phyloP scores from a whole-genome alignment of 2,113 vertebrate genomes.

The Callocephalon fimbriatum region DNA sequence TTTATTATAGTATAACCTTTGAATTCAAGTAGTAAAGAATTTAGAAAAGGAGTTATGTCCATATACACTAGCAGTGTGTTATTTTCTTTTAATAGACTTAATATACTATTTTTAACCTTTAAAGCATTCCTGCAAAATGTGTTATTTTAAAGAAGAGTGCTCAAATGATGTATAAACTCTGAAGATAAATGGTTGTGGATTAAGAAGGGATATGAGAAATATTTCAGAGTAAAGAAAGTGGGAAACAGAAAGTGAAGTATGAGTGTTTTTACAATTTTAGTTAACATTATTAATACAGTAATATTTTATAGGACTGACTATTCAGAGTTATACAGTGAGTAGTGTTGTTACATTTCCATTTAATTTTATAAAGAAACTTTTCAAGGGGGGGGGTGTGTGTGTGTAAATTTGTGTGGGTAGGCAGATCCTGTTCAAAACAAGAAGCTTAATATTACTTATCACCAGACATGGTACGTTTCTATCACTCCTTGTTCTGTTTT shows the following conservation, averaged over 20 bases:
- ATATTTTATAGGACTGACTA: not conserved
- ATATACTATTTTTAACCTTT: not conserved
- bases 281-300: not conserved
- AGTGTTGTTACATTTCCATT: not conserved
- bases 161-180: not conserved
- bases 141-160: not conserved
- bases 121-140: not conserved
- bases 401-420: not conserved
- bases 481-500: not conserved
- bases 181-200: not conserved
- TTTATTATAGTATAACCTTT: not conserved
- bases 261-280: not conserved
- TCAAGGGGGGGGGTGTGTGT: not conserved
- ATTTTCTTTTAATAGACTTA: not conserved
- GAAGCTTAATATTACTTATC: not conserved
- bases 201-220: not conserved
- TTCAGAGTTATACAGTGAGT: not conserved
- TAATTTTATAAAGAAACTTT: not conserved
- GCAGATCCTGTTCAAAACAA: not conserved
- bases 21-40: not conserved
- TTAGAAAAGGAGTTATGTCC: not conserved
- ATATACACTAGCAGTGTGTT: not conserved
- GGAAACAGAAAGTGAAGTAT: not conserved
- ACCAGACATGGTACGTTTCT: rapidly evolving
- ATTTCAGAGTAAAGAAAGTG: not conserved